These are phyloP conservation scores for Chiridota heheva DNA, from an alignment of 35 echinoderm and acorn worm genomes.

Conservation along the genomic window DNA sequence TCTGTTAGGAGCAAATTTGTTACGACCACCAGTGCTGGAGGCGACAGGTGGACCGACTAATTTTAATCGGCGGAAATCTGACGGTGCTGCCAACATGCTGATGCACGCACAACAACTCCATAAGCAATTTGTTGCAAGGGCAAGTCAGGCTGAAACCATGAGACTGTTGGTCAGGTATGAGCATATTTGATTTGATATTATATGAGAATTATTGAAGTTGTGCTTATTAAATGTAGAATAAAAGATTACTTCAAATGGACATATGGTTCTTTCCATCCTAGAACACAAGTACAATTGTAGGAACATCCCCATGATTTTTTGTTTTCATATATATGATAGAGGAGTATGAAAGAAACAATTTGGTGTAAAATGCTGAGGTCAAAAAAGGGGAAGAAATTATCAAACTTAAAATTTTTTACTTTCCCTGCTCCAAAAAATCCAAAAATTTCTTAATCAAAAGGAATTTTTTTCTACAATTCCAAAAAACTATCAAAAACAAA, in stretches of 20 bases:
- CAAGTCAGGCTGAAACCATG: slow-evolving; percentile 71
- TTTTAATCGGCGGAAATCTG: slow-evolving; percentile 77
- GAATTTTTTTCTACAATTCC: no score
- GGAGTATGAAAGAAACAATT: background rate
- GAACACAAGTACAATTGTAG: background rate
- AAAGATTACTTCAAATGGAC: no score
- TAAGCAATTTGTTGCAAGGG: slow-evolving; percentile 62
- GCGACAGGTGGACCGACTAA: slow-evolving; percentile 78
- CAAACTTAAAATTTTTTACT: no score
- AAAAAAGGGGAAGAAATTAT: no score
- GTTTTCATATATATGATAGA: background rate
- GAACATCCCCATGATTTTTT: background rate
- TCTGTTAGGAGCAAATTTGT: slow-evolving; percentile 85
- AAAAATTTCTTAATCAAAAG: no score
- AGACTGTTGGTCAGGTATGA: slow-evolving; percentile 64
- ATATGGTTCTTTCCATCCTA: no score
- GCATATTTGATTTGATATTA: background rate
- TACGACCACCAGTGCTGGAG: slow-evolving; percentile 82
- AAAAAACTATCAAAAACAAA: no score
- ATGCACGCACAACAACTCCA: slow-evolving; percentile 80
- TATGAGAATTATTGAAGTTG: no score
- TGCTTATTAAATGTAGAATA: no score
- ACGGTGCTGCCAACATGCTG: slow-evolving; percentile 80
- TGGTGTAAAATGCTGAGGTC: no score
- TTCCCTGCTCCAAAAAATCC: no score